These are phyloP conservation scores for Oncorhynchus tshawytscha DNA, from an alignment of 2,113 vertebrate species.

Conservation along the genomic window DNA sequence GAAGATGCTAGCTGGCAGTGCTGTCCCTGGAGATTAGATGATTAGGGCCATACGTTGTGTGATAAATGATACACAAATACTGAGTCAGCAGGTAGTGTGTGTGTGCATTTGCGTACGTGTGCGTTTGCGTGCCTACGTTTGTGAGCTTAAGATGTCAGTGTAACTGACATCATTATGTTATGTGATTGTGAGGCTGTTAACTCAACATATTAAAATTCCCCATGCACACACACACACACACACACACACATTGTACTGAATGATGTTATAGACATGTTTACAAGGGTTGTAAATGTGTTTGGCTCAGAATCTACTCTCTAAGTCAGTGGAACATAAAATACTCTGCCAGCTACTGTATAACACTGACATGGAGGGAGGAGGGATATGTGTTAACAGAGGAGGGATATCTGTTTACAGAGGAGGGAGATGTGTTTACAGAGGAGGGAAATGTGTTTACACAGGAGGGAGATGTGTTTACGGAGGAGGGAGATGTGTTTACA, in stretches of 20 bases:
- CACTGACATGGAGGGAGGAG: too few relatives aligned
- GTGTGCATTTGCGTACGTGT: slow-evolving; percentile 8
- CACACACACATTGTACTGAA: slow-evolving; percentile 30
- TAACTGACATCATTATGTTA: not conserved
- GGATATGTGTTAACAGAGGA: too few relatives aligned
- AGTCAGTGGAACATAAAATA: slow-evolving; percentile 48
- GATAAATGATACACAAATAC: slow-evolving; percentile 30
- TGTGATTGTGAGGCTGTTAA: not conserved
- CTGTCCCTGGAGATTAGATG: slow-evolving; percentile 47
- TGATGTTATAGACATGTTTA: slow-evolving; percentile 72
- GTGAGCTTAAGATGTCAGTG: not conserved
- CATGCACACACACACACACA: not conserved
- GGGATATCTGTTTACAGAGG: too few relatives aligned
- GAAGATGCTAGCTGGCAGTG: slow-evolving; percentile 57
- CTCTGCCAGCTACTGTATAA: slow-evolving; percentile 56
- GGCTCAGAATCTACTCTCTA: slow-evolving; percentile 34
- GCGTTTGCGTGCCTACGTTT: slow-evolving; percentile 4
- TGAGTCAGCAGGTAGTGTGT: slow-evolving; percentile 54
- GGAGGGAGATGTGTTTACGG: too few relatives aligned
- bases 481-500: too few relatives aligned
- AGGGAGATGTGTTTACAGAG: too few relatives aligned
- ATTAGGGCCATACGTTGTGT: slow-evolving; percentile 41
- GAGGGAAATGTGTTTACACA: too few relatives aligned
- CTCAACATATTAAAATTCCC: not conserved
- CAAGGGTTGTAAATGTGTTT: slow-evolving; percentile 70